These are phyloP conservation scores for Xenus cinereus DNA, from an alignment of 2,113 vertebrate species.

Conservation along the genomic window DNA sequence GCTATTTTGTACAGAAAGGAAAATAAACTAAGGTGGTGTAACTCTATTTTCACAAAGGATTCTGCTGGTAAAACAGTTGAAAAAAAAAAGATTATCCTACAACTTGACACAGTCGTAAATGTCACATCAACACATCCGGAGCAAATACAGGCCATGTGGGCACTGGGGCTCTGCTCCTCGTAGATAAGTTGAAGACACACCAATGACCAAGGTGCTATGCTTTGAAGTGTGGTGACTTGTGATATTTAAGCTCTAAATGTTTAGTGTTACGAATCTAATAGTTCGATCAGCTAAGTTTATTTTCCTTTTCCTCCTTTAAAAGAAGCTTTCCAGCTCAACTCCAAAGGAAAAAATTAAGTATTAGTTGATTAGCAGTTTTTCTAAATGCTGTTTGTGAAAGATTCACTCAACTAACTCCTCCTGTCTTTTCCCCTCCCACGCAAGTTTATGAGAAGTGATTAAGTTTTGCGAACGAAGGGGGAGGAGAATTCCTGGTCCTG, in stretches of 20 bases:
- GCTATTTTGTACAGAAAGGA: background rate
- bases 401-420: background rate
- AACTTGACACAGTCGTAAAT: background rate
- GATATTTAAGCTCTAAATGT: background rate
- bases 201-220: background rate
- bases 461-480: background rate
- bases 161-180: background rate
- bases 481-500: background rate
- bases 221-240: background rate
- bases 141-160: background rate
- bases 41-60: background rate
- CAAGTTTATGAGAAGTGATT: background rate
- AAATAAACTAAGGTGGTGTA: background rate
- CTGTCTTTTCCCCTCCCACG: background rate
- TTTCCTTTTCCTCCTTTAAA: background rate
- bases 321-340: background rate
- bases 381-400: background rate
- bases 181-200: background rate
- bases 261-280: background rate
- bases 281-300: background rate
- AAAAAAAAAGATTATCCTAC: background rate
- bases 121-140: background rate
- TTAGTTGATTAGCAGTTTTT: background rate
- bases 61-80: background rate
- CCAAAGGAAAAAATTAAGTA: background rate